These are phyloP conservation scores for Drosophila pegasa DNA, from an alignment of 2,888 invertebrate genomes.

Conservation along the genomic window DNA sequence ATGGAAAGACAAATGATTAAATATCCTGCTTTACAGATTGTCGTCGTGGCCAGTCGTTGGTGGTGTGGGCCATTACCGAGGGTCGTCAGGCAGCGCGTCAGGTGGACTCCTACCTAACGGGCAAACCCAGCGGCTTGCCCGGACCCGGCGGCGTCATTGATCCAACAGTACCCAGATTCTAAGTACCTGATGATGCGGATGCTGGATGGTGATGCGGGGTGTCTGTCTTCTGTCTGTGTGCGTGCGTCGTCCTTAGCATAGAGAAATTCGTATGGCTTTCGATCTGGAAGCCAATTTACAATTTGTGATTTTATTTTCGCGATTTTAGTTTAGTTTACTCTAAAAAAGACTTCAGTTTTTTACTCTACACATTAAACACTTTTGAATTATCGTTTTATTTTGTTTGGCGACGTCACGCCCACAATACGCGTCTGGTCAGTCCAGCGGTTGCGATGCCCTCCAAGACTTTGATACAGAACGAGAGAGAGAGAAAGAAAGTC, in stretches of 20 bases:
- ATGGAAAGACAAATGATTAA: not conserved
- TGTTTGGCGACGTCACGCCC: conserved; percentile 43
- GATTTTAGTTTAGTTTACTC: conserved; percentile 76
- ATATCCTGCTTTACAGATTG: conserved; percentile 89
- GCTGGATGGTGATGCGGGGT: conserved; percentile 32
- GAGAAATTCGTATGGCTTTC: conserved; percentile 51
- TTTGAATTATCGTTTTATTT: conserved; percentile 56
- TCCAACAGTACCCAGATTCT: conserved; percentile 63
- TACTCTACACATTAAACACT: conserved; percentile 62
- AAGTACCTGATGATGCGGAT: conserved; percentile 44
- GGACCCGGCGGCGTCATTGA: conserved; percentile 95
- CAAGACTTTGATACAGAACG: conserved; percentile 47
- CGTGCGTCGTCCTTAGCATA: conserved; percentile 73
- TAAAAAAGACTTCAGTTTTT: conserved; percentile 71
- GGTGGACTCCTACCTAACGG: conserved; percentile 93
- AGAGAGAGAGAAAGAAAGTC: conserved; percentile 52
- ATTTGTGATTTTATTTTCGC: conserved; percentile 80
- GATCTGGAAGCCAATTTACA: conserved; percentile 48
- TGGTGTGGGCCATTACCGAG: conserved; percentile 99
- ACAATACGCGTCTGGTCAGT: conserved; percentile 35
- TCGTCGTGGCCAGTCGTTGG: conserved; percentile 98
- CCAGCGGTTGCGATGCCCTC: conserved; percentile 64
- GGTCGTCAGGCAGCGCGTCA: conserved; percentile 99
- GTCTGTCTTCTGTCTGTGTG: conserved; percentile 62
- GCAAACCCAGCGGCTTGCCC: conserved; percentile 91